These are phyloP conservation scores for Macroramphosus scolopax DNA, from an alignment of 2,797 vertebrate genomes.

Conservation along the genomic window DNA sequence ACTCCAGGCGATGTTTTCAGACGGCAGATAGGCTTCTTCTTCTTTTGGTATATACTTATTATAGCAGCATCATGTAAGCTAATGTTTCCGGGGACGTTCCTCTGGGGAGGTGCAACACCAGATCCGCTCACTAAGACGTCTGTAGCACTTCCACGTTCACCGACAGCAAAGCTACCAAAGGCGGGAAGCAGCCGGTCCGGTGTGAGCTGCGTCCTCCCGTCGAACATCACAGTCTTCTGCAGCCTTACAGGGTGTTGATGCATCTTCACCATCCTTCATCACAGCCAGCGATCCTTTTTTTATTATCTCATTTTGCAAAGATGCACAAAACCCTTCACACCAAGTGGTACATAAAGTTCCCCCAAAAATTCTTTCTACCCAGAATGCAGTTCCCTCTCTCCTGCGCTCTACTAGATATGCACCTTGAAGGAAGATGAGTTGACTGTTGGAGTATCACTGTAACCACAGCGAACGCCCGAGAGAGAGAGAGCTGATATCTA, in stretches of 20 bases:
- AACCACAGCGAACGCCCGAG: constrained; percentile 39
- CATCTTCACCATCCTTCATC: constrained; percentile 36
- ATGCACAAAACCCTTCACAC: constrained; percentile 46
- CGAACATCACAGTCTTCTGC: constrained; percentile 29
- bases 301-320: constrained; percentile 27
- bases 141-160: constrained; percentile 57
- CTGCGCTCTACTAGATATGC: constrained; percentile 53
- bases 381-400: too few species aligned
- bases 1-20: constrained; percentile 53
- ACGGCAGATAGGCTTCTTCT: constrained; percentile 69
- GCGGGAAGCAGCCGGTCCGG: constrained; percentile 29
- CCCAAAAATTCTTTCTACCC: too few species aligned
- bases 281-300: constrained; percentile 29
- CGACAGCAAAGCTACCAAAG: constrained; percentile 59
- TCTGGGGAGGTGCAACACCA: constrained; percentile 34
- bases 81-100: constrained; percentile 49
- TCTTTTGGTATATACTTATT: constrained; percentile 58
- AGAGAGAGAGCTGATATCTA: constrained; percentile 40
- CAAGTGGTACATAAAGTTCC: constrained; percentile 61
- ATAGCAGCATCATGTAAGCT: constrained; percentile 67
- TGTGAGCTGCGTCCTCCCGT: constrained; percentile 10
- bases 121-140: constrained; percentile 37
- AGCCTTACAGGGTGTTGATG: constrained; percentile 33
- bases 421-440: constrained; percentile 62
- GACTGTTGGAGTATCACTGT: constrained; percentile 57